These are phyloP conservation scores for Phocides pigmalion DNA, from an alignment of 1,140 invertebrate species.

Conservation along the genomic window DNA sequence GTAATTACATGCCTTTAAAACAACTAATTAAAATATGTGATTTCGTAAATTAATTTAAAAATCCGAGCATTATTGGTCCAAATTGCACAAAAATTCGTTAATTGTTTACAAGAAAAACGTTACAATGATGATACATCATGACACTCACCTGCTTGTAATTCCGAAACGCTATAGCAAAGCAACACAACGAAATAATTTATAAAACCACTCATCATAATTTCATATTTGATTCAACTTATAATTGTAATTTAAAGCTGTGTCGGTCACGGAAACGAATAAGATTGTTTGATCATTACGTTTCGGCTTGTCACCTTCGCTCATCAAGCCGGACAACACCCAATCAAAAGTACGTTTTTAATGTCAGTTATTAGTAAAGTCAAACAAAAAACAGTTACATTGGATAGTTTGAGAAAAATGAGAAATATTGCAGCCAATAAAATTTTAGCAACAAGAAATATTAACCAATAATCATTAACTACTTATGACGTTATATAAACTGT, in stretches of 20 bases:
- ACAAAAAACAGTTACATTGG: not conserved
- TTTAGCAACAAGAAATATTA: not conserved
- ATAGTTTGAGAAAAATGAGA: not conserved
- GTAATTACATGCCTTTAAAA: too few species aligned
- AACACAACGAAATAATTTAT: slow-evolving; percentile 71
- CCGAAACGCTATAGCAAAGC: slow-evolving; percentile 62
- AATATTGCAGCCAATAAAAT: not conserved
- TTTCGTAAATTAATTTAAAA: not conserved
- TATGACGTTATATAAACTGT: not conserved
- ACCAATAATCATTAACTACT: not conserved
- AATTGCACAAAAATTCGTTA: not conserved
- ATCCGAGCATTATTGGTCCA: not conserved
- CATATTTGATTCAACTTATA: slow-evolving; percentile 57
- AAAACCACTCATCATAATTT: slow-evolving; percentile 76
- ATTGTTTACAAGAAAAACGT: slow-evolving; percentile 8
- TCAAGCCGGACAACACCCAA: slow-evolving; percentile 74
- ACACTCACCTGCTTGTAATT: slow-evolving; percentile 70
- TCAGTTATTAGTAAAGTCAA: slow-evolving; percentile 8
- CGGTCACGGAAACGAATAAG: slow-evolving; percentile 59
- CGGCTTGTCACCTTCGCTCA: slow-evolving; percentile 62
- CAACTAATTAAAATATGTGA: too few species aligned
- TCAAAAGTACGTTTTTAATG: slow-evolving; percentile 12
- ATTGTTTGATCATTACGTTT: slow-evolving; percentile 77
- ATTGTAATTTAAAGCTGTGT: slow-evolving; percentile 44
- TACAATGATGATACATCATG: slow-evolving; percentile 7